Base-by-base conservation (phyloP, 2,113 vertebrate genomes). In the Gadus chalcogrammus region DNA sequence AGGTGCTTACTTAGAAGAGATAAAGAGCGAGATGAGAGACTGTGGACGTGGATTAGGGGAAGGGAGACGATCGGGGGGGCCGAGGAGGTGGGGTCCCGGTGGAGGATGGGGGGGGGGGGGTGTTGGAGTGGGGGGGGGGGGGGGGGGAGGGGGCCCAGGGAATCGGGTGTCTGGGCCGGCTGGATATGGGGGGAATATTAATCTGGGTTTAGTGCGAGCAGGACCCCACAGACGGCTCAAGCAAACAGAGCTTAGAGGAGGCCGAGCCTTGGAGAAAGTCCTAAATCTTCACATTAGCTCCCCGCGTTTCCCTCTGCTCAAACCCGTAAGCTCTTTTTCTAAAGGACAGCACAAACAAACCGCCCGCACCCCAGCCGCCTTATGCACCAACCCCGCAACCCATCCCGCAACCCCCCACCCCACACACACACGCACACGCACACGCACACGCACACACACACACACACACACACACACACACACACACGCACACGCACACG, bases 171-270 rank as follows among this genome's bases (percentile, higher is more conserved):
- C 93, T 91, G 92, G 91, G 90, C 89, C 92, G 38, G 89, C 91
- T 93, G 95, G 94, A 94, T 91, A 92, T 90, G 93, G 94, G 95
- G 92, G 95, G 94, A 95, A 95, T 95, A 95, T 95, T 98, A 98
- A 99, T 98, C 96, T 95, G 94, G 93, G 94, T 95, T 98, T 96
- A 99, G 93, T 93, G 88, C 89, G 92, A 94, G 94, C 94, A 95
- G 95, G 93, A 95, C 95, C 90, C 92, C 92, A 93, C 88, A 84
- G 91, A 94, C 92, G 93, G 94, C 93, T 95, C 92, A 92, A 91
- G 93, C 93, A 93, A 94, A 94, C 93, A 94, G 93, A 92, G 94
- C 93, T 97, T 95, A 96, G 93, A 92, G 88, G 92, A 92, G 90
- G 91, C 94, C 94, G 93, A 94, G 94, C 92, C 91, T 93, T 89